Percentiles rank a stretch among this genome's conserved stretches.
These are phyloP conservation scores for Drosophila incognita DNA, from an alignment of 2,888 invertebrate genomes.

Conservation along the genomic window DNA sequence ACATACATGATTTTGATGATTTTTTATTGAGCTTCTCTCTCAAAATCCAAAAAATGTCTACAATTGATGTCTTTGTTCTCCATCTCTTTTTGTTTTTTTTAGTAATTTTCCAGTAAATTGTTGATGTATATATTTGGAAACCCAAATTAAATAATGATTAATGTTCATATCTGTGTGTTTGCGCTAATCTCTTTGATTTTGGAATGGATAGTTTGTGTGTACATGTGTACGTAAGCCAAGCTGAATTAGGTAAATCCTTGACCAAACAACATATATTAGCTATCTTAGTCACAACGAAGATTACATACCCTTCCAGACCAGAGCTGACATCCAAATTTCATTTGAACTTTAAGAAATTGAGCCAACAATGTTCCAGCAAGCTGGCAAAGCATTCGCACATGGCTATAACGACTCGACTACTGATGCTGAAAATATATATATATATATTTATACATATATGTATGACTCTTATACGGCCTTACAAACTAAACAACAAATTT, in stretches of 20 bases:
- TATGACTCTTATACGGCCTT: background rate
- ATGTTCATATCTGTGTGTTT: constrained; percentile 14
- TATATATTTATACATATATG: background rate
- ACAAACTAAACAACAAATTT: background rate
- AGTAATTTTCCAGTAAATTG: background rate
- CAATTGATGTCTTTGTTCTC: background rate
- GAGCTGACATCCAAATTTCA: background rate
- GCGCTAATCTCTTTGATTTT: constrained; percentile 12
- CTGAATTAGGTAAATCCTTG: constrained; percentile 23
- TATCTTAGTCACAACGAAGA: background rate
- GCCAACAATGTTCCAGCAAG: too few species aligned
- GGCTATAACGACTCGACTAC: too few species aligned
- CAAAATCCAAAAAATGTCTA: background rate
- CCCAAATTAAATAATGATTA: constrained; percentile 19
- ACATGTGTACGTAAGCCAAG: background rate
- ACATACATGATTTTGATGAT: background rate
- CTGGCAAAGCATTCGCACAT: too few species aligned
- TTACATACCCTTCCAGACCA: background rate
- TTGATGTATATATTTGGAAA: background rate
- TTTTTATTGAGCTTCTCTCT: background rate
- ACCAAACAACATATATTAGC: background rate
- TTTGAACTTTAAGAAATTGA: background rate
- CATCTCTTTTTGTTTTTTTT: background rate
- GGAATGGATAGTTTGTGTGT: background rate
- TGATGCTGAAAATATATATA: background rate